These are phyloP conservation scores for Noctua janthe DNA, from an alignment of 2,888 invertebrate genomes.

Conservation along the genomic window DNA sequence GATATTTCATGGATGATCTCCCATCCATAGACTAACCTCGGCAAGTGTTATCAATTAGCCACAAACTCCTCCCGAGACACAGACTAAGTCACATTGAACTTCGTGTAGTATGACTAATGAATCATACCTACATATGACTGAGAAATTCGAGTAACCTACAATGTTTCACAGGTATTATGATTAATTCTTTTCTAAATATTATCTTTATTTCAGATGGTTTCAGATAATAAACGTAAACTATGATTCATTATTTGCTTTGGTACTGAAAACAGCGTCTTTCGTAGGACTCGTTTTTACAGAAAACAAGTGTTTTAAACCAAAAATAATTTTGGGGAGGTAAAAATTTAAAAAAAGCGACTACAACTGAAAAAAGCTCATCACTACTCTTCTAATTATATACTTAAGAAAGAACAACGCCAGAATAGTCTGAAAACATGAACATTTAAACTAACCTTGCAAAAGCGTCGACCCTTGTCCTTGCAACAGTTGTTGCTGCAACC, in stretches of 20 bases:
- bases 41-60: neutral
- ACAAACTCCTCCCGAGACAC: neutral
- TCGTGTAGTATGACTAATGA: neutral
- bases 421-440: neutral
- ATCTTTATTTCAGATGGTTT: neutral
- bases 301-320: constrained; percentile 6
- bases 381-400: constrained; percentile 23
- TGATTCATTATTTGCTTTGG: constrained; percentile 27
- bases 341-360: constrained; percentile 47
- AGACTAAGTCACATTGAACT: neutral
- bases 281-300: constrained; percentile 6
- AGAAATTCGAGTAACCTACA: neutral
- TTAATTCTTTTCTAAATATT: constrained; percentile 29
- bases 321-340: constrained; percentile 11
- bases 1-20: neutral
- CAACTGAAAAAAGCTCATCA: constrained; percentile 33
- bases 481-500: constrained; percentile 91
- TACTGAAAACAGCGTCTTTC: neutral
- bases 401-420: neutral
- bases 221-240: constrained; percentile 9
- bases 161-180: constrained; percentile 12
- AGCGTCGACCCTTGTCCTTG: constrained; percentile 91
- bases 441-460: constrained; percentile 81
- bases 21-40: neutral
- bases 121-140: neutral